Conservation (phyloP, 2,113 vertebrate species). For the Syrrhaptes paradoxus region DNA sequence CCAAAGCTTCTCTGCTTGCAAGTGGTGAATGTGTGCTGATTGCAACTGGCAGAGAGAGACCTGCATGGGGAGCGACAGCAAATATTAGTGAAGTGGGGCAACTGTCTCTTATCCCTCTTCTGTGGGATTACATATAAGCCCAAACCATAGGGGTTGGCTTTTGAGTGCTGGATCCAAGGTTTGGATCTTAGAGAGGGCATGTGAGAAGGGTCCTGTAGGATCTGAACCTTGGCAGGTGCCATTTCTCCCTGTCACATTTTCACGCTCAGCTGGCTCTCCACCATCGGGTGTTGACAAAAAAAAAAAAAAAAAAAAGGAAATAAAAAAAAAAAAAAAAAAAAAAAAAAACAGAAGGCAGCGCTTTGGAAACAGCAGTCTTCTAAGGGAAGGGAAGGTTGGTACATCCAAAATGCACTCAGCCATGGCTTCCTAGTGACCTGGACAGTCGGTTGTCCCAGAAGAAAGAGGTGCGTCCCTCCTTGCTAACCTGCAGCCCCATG, state of each 20-base stretch:
- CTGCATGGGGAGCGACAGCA: background rate
- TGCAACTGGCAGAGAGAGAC: background rate
- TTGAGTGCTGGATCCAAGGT: background rate
- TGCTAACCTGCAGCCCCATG: background rate
- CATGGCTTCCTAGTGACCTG: rapidly evolving
- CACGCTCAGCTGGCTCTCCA: rapidly evolving
- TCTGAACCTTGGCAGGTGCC: too few species aligned
- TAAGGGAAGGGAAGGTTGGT: too few species aligned
- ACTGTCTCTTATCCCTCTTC: background rate
- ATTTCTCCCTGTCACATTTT: background rate
- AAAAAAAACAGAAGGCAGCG: background rate
- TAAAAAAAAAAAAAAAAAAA: rapidly evolving
- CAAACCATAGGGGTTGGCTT: background rate
- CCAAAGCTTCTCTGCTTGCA: background rate
- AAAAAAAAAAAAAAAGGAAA: background rate
- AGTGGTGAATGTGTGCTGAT: background rate
- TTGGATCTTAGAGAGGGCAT: rapidly evolving
- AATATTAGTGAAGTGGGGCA: background rate
- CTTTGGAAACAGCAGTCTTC: background rate
- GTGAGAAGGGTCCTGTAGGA: background rate
- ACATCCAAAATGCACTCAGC: rapidly evolving
- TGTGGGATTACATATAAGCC: background rate
- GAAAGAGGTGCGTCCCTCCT: background rate
- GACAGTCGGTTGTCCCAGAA: background rate
- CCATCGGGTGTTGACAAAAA: background rate